A percentile compares a stretch with the other conserved stretches of the same genome.
Conservation (phyloP, 92 coral and sea anemone species). For the Actinostola sp. region DNA sequence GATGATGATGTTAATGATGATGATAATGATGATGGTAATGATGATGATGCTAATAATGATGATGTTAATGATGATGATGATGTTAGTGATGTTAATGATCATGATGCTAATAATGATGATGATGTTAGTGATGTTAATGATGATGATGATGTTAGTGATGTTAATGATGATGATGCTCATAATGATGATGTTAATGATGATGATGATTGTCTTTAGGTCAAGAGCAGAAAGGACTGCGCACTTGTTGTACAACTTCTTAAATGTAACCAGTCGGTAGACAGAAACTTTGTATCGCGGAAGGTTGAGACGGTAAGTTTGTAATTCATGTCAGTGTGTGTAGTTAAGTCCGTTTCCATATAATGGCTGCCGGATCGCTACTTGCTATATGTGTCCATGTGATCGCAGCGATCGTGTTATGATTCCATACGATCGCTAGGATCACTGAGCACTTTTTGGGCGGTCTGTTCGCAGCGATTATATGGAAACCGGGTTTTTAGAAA, state of each 20-base stretch:
- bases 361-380: too few relatives aligned
- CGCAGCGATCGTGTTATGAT: too few relatives aligned
- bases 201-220: conserved; percentile 43
- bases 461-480: too few relatives aligned
- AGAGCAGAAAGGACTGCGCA: conserved; percentile 82
- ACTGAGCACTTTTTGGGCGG: too few relatives aligned
- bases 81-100: background rate
- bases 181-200: background rate
- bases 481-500: too few relatives aligned
- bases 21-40: background rate
- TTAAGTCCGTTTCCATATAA: background rate
- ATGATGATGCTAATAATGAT: too few relatives aligned
- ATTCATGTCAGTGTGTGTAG: background rate
- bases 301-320: conserved; percentile 65
- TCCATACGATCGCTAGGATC: too few relatives aligned
- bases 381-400: too few relatives aligned
- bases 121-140: background rate
- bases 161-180: background rate
- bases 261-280: conserved; percentile 86
- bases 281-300: conserved; percentile 57
- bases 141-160: background rate
- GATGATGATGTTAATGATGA: background rate
- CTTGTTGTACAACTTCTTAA: conserved; percentile 89
- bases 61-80: background rate
- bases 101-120: background rate